Percentiles rank a stretch among this genome's conserved stretches.
Conservation (phyloP, 2,888 invertebrate species). For the Steromphala cineraria region DNA sequence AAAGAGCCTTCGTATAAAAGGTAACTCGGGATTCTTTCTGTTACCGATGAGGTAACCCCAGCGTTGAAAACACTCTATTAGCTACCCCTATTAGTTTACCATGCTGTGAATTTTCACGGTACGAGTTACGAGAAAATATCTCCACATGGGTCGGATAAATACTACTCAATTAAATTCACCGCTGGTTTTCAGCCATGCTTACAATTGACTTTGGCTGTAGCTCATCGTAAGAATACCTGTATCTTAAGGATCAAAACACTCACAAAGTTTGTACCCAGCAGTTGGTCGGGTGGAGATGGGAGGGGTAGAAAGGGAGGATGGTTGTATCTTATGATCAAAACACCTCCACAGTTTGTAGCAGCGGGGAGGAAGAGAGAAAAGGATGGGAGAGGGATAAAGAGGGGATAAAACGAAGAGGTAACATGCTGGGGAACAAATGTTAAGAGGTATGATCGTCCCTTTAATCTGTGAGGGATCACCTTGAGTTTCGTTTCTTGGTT, state of each 20-base stretch:
- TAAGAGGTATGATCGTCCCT: background rate
- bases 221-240: conserved; percentile 19
- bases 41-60: conserved; percentile 13
- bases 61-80: conserved; percentile 11
- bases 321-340: too few species aligned
- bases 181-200: background rate
- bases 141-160: background rate
- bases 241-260: conserved; percentile 7
- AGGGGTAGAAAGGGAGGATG: too few species aligned
- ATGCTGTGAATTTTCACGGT: conserved; percentile 28
- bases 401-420: background rate
- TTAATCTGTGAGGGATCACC: conserved; percentile 3
- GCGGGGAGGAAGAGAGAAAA: too few species aligned
- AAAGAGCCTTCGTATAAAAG: background rate
- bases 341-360: too few species aligned
- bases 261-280: conserved; percentile 17
- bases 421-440: background rate
- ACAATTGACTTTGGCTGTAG: conserved; percentile 23
- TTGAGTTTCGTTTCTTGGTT: background rate
- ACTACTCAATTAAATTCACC: conserved; percentile 26
- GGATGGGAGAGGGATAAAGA: background rate
- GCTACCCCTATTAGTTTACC: background rate
- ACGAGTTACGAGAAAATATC: conserved; percentile 6
- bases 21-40: background rate
- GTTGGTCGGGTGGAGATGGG: background rate